Evolutionary conservation across 1,140 invertebrate species (phyloP).

Genomic region (Lordiphosa clarofinis): DNA sequence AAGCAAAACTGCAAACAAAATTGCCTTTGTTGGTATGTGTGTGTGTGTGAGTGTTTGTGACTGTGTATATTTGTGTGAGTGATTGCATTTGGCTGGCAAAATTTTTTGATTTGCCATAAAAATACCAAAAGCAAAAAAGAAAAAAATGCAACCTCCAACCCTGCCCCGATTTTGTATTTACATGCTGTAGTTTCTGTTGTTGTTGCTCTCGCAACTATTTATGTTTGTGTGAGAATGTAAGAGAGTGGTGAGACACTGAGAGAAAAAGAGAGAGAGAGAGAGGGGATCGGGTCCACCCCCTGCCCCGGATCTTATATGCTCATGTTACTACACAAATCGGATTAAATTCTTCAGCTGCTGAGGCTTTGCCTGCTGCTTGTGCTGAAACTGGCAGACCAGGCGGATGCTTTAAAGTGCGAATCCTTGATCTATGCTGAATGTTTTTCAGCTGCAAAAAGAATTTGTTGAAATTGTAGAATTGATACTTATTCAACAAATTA

Average conservation of each 20-base stretch:
- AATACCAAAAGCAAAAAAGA: constrained; percentile 29
- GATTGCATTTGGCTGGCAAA: constrained; percentile 17
- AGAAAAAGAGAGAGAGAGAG: constrained; percentile 17
- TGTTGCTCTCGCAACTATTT: constrained; percentile 39
- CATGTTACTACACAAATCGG: constrained; percentile 45
- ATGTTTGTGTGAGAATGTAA: constrained; percentile 5
- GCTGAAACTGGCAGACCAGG: too few species aligned
- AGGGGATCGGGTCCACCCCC: neutral
- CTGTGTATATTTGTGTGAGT: constrained; percentile 19
- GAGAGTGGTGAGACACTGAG: neutral
- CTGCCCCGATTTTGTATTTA: constrained; percentile 43
- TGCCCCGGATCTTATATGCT: constrained; percentile 2
- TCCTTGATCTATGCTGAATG: constrained; percentile 13
- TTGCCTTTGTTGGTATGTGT: constrained; percentile 34
- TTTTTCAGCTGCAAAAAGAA: too few species aligned
- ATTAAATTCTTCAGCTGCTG: constrained; percentile 52
- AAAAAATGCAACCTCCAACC: constrained; percentile 19
- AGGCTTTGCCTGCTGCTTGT: too few species aligned
- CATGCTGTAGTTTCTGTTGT: constrained; percentile 30
- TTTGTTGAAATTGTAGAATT: too few species aligned
- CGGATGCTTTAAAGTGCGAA: constrained; percentile 14
- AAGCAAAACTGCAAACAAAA: constrained; percentile 9
- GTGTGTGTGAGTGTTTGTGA: constrained; percentile 34
- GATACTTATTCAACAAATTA: too few species aligned
- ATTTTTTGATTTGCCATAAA: constrained; percentile 35